These are phyloP conservation scores for Anas platyrhynchos DNA, from an alignment of 2,113 vertebrate genomes.

Conservation along the genomic window DNA sequence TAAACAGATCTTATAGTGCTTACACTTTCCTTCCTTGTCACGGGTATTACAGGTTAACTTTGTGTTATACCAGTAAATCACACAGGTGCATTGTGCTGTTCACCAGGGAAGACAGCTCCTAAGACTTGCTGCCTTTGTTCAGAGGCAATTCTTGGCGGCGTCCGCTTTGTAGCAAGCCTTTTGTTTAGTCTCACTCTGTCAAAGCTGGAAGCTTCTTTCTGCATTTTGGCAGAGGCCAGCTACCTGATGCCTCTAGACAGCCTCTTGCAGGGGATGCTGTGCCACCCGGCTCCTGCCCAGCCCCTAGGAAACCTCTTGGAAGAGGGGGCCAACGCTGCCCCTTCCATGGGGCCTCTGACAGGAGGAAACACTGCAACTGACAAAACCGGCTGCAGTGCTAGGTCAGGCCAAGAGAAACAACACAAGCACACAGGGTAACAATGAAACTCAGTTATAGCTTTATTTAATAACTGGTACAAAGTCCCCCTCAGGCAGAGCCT, in stretches of 20 bases:
- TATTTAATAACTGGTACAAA: slow-evolving; percentile 91
- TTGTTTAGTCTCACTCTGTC: rapidly evolving
- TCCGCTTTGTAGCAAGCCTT: not conserved
- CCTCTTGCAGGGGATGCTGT: too few relatives aligned
- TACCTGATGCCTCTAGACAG: not conserved
- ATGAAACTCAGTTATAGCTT: slow-evolving; percentile 82
- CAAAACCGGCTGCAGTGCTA: rapidly evolving
- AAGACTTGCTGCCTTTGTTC: rapidly evolving
- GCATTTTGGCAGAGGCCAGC: not conserved
- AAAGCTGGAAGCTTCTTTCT: not conserved
- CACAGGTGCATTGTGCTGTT: rapidly evolving
- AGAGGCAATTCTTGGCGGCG: rapidly evolving
- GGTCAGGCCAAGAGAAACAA: not conserved
- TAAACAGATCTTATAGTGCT: not conserved
- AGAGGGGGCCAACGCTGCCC: not conserved
- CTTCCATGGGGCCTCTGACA: rapidly evolving
- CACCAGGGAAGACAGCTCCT: not conserved
- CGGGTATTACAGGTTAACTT: not conserved
- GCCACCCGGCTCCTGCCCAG: rapidly evolving
- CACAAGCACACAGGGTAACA: slow-evolving; percentile 36
- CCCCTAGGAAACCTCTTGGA: rapidly evolving
- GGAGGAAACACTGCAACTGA: not conserved
- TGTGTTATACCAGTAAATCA: rapidly evolving
- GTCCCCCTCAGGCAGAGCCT: slow-evolving; percentile 71
- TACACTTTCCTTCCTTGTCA: not conserved